phyloP scores from a whole-genome alignment of 2,797 vertebrate species.

The Clarias platycephalus region DNA sequence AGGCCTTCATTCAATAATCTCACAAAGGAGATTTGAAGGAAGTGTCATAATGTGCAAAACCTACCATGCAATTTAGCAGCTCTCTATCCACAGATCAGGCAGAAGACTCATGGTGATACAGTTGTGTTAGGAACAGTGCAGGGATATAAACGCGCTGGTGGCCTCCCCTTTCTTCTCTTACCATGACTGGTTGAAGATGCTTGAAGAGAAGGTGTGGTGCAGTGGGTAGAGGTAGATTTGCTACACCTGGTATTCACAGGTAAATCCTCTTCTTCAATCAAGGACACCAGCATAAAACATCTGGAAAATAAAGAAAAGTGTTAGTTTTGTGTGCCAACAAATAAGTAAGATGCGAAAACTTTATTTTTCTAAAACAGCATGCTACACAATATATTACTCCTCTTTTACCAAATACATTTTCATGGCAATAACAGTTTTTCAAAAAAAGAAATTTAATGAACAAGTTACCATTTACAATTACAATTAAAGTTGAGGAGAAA shows the following conservation, averaged over 20 bases:
- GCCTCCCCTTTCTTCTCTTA: conserved; percentile 49
- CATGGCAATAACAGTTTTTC: neutral
- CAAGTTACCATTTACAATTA: neutral
- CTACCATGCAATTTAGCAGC: conserved; percentile 79
- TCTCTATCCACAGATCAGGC: conserved; percentile 69
- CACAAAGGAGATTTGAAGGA: neutral
- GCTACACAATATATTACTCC: neutral
- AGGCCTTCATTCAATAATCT: neutral
- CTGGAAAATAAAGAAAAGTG: conserved; percentile 62
- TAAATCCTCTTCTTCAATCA: conserved; percentile 63
- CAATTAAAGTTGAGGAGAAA: neutral
- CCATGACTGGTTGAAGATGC: conserved; percentile 56
- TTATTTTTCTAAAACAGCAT: neutral
- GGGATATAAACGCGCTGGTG: conserved; percentile 32
- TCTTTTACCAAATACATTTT: neutral
- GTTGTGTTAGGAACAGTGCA: conserved; percentile 52
- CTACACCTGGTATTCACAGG: conserved; percentile 63
- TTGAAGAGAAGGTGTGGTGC: conserved; percentile 28
- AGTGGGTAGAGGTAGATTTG: conserved; percentile 53
- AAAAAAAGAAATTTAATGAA: neutral
- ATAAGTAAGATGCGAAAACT: neutral
- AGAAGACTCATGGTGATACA: conserved; percentile 73
- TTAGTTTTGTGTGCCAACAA: conserved; percentile 10
- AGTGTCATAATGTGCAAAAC: conserved; percentile 47
- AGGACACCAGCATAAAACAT: conserved; percentile 67